Evolutionary conservation across 2,113 vertebrate species (phyloP).

Genomic region (Strix aluco): DNA sequence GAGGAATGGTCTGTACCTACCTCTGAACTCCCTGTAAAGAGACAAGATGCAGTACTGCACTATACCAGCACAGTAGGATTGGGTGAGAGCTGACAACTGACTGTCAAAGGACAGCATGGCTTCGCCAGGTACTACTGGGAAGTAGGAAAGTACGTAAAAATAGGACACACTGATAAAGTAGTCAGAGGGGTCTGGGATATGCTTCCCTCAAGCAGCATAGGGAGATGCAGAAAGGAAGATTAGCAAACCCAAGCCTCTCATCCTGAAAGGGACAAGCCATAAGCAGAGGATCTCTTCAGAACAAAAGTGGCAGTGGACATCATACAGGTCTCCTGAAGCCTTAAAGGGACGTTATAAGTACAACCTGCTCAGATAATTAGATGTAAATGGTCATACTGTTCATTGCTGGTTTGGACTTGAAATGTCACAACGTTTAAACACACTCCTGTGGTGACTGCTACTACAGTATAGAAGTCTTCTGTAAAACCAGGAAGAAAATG

Average conservation of each 20-base stretch:
- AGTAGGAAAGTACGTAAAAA: neutral
- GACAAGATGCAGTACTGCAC: too few relatives aligned
- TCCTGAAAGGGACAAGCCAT: neutral
- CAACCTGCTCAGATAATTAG: neutral
- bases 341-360: neutral
- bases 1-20: neutral
- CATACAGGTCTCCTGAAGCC: neutral
- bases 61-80: neutral
- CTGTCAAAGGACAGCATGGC: neutral
- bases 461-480: neutral
- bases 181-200: neutral
- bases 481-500: neutral
- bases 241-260: neutral
- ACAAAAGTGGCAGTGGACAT: fast-evolving
- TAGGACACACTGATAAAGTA: neutral
- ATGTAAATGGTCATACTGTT: neutral
- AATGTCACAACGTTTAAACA: neutral
- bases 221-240: neutral
- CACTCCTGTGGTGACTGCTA: neutral
- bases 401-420: neutral
- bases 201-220: neutral
- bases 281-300: neutral
- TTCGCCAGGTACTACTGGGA: neutral
- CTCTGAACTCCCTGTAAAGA: neutral
- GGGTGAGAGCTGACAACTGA: neutral